Evolutionary conservation across 2,888 invertebrate species (phyloP).

Genomic region (Falcaria lacertinaria): DNA sequence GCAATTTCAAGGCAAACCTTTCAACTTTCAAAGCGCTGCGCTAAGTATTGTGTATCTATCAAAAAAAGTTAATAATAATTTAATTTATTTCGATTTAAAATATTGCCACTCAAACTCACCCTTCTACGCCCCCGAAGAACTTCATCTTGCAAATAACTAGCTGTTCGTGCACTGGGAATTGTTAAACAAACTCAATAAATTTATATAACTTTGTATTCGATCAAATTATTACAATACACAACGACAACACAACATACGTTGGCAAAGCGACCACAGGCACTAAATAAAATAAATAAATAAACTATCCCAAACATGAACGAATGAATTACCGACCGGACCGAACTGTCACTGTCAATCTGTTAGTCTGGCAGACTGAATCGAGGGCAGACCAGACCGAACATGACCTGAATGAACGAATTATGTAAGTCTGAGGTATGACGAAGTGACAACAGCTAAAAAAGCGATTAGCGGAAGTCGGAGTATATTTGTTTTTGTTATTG

Average conservation of each 20-base stretch:
- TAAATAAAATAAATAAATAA: slow-evolving; percentile 21
- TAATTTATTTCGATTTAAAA: background rate
- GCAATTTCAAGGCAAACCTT: slow-evolving; percentile 58
- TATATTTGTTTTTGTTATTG: no score
- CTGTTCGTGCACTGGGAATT: background rate
- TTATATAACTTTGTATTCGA: background rate
- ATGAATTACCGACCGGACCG: no score
- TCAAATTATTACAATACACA: background rate
- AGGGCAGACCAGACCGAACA: no score
- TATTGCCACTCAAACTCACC: slow-evolving; percentile 42
- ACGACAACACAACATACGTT: slow-evolving; percentile 7
- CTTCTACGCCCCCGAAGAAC: slow-evolving; percentile 71
- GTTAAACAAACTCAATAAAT: background rate
- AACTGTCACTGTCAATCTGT: no score
- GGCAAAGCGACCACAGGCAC: slow-evolving; percentile 41
- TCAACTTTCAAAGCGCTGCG: slow-evolving; percentile 53
- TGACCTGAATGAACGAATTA: no score
- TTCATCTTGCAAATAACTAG: background rate
- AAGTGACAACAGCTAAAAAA: no score
- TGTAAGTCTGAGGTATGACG: no score
- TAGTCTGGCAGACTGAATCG: no score
- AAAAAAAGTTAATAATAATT: slow-evolving; percentile 12
- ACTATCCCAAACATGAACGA: background rate
- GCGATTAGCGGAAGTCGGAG: no score
- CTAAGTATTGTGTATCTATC: slow-evolving; percentile 17